These are phyloP conservation scores for Sinocyclocheilus rhinocerous DNA, from an alignment of 2,113 vertebrate species.

Conservation along the genomic window DNA sequence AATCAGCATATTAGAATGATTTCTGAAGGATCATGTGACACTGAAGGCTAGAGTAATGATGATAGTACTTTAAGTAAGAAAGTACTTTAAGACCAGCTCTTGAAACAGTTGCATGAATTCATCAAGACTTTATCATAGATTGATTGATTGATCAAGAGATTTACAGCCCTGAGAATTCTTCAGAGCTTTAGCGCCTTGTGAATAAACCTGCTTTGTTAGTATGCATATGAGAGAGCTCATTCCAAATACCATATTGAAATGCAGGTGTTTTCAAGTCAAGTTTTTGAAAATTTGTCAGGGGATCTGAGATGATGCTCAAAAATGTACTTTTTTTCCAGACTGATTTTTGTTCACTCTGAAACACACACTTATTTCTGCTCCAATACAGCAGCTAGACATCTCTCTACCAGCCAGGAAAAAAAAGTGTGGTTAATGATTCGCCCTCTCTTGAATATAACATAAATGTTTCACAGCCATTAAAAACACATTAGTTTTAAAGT, in stretches of 20 bases:
- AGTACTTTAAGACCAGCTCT: background rate
- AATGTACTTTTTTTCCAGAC: constrained; percentile 48
- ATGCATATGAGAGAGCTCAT: constrained; percentile 19
- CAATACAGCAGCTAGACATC: constrained; percentile 13
- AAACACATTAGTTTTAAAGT: constrained; percentile 12
- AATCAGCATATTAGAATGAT: no score
- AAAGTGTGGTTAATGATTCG: background rate
- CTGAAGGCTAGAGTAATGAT: background rate
- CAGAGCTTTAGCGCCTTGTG: background rate
- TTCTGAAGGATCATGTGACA: no score
- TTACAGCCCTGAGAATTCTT: constrained; percentile 15
- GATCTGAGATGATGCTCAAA: constrained; percentile 19
- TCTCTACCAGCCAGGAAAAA: constrained; percentile 30
- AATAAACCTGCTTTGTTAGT: constrained; percentile 12
- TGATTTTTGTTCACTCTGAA: constrained; percentile 53
- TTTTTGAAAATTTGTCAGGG: constrained; percentile 45
- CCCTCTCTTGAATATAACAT: constrained; percentile 19
- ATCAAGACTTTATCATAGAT: background rate
- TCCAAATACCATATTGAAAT: constrained; percentile 21
- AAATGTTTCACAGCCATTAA: constrained; percentile 3
- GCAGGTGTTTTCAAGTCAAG: constrained; percentile 39
- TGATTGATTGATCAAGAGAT: constrained; percentile 2
- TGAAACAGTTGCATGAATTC: background rate
- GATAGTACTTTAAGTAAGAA: background rate
- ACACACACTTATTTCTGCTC: constrained; percentile 32